Evolutionary conservation across 2,888 invertebrate species (phyloP), one percentile per base, ranked within the genome.

Genomic region (Choristoneura rosaceana): DNA sequence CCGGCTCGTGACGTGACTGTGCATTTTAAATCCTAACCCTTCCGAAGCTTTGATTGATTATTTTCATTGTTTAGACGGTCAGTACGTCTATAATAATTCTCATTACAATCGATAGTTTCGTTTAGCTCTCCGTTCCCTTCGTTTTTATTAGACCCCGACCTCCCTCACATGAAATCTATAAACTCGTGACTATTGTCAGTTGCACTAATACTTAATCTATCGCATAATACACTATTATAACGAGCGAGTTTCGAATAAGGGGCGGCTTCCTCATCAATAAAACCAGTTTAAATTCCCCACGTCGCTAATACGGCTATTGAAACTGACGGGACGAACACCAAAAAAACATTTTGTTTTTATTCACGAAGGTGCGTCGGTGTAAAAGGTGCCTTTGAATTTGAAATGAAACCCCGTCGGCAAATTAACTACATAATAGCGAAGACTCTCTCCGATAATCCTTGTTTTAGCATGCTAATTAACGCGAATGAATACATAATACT

Each of bases 191-290:
- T 76, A 83, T 82, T 86, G 82, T 87, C 81, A 81, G 80, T 76
- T 75, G 78, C 77, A 78, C 80, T 80, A 78, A 82, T 82, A 84
- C 84, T 85, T 82, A 82, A 84, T 82, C 82, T 82, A 85, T 84
- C 83, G 80, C 82, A 83, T 83, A 84, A 85, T 83, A 82, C 80
- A 82, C 83, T 87, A 86, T 88, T 89, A 87, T 87, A 84, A 83
- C 76, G 82, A 78, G 75, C 77, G 74, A 80, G 78, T 82, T 80
- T 79, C 76, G 76, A 82, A 81, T 78, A 81, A 77, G 83, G 89
- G 87, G 85, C 82, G 85, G 82, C 82, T 78, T 84, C 86, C 84
- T 83, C 80, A 78, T 79, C 80, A 83, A 85, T 85, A 82, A 79
- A 82, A 81, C 79, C 74, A 76, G 82, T 84, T 84, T 83, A 80